A percentile compares a stretch with the other conserved stretches of the same genome.
These are phyloP conservation scores for Deilephila elpenor DNA, from an alignment of 2,888 invertebrate species.

Conservation along the genomic window DNA sequence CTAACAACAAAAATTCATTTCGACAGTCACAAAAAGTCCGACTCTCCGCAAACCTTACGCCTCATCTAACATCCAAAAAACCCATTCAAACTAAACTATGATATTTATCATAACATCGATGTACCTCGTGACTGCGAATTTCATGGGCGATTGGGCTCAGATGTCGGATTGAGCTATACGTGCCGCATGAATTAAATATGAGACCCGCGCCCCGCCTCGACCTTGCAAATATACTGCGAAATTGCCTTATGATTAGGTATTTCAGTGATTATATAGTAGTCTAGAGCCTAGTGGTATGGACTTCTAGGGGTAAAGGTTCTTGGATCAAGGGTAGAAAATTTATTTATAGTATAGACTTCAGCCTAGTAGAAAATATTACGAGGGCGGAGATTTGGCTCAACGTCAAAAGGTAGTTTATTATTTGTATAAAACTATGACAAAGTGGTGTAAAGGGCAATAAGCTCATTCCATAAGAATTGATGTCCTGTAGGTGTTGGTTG, in stretches of 20 bases:
- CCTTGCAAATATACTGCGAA: slow-evolving; percentile 9
- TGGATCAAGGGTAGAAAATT: too few species aligned
- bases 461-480: too few species aligned
- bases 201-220: slow-evolving; percentile 28
- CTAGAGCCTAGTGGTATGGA: too few species aligned
- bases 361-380: too few species aligned
- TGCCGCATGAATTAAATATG: slow-evolving; percentile 37
- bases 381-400: too few species aligned
- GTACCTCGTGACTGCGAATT: slow-evolving; percentile 48
- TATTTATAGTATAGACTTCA: too few species aligned
- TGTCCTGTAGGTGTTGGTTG: too few species aligned
- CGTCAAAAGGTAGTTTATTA: too few species aligned
- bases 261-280: not conserved
- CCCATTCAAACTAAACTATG: not conserved
- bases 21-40: not conserved
- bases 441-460: too few species aligned
- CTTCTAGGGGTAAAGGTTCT: too few species aligned
- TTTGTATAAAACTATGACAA: too few species aligned
- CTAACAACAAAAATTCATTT: not conserved
- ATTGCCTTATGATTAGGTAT: slow-evolving; percentile 3
- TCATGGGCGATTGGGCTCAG: slow-evolving; percentile 34
- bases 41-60: not conserved
- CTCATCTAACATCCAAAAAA: not conserved
- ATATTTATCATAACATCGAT: slow-evolving; percentile 6
- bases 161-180: slow-evolving; percentile 12